Evolutionary conservation across 2,797 vertebrate species (phyloP).

Genomic region (Myripristis murdjan): DNA sequence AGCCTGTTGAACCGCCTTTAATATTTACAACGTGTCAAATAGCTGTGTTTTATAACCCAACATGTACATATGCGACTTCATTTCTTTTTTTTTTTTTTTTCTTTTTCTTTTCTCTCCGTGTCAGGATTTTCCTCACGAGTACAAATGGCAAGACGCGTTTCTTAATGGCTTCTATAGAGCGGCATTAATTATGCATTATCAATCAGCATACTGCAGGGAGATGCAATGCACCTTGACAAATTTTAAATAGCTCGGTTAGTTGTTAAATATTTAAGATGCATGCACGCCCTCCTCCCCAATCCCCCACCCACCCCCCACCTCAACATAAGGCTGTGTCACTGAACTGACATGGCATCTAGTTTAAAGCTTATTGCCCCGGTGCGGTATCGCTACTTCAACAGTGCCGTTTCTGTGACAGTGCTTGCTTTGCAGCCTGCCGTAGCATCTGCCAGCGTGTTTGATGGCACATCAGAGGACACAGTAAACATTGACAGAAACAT

Average conservation of each 20-base stretch:
- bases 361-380: conserved; percentile 51
- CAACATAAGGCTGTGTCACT: conserved; percentile 57
- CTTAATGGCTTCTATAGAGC: conserved; percentile 9
- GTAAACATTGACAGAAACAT: conserved; percentile 75
- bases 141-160: conserved; percentile 15
- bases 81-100: conserved; percentile 31
- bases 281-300: no score
- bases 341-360: conserved; percentile 41
- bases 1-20: conserved; percentile 27
- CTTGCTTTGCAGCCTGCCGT: conserved; percentile 57
- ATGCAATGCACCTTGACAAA: conserved; percentile 48
- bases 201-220: conserved; percentile 37
- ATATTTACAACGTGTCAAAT: conserved; percentile 22
- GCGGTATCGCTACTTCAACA: conserved; percentile 26
- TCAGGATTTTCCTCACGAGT: conserved; percentile 25
- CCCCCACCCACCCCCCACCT: conserved; percentile 14
- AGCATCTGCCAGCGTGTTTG: conserved; percentile 62
- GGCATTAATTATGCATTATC: conserved; percentile 63
- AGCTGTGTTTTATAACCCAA: not conserved
- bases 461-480: conserved; percentile 68
- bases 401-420: conserved; percentile 37
- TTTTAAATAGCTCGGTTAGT: conserved; percentile 42
- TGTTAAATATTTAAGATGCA: conserved; percentile 65
- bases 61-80: not conserved
- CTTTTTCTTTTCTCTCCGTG: no score